These are phyloP conservation scores for Papilio protenor DNA, from an alignment of 2,888 invertebrate species.

Conservation along the genomic window DNA sequence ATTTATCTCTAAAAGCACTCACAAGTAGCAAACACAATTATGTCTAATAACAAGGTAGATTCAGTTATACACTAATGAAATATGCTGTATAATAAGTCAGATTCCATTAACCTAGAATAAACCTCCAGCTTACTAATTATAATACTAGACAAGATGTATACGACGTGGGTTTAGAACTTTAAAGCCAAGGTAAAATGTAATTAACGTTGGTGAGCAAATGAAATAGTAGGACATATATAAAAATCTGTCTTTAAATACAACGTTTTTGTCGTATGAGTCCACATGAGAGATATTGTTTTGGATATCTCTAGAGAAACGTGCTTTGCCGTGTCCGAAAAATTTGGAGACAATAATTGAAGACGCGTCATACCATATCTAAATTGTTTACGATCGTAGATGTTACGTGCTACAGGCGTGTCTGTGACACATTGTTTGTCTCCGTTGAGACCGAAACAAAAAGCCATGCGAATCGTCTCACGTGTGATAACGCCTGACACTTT, in stretches of 20 bases:
- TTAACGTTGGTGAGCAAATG: background rate
- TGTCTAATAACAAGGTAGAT: background rate
- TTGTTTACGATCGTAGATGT: slow-evolving; percentile 64
- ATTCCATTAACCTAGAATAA: background rate
- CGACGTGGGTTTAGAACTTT: background rate
- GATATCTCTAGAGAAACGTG: background rate
- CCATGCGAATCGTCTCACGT: slow-evolving; percentile 49
- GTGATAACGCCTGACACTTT: slow-evolving; percentile 33
- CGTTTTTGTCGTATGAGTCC: no score
- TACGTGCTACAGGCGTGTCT: slow-evolving; percentile 68
- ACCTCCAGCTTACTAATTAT: background rate
- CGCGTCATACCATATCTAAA: slow-evolving; percentile 65
- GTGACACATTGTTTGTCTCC: slow-evolving; percentile 66
- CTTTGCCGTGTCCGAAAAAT: slow-evolving; percentile 4
- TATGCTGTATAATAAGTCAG: background rate
- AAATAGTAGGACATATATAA: background rate
- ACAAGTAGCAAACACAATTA: background rate
- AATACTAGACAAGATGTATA: background rate
- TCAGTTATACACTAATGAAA: background rate
- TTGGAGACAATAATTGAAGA: slow-evolving; percentile 30
- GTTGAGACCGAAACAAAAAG: slow-evolving; percentile 49
- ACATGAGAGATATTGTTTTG: background rate
- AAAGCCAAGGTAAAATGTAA: background rate
- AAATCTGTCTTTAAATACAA: background rate
- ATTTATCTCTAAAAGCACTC: background rate